These are phyloP conservation scores for Limosa lapponica DNA, from an alignment of 2,797 vertebrate species.

Conservation along the genomic window DNA sequence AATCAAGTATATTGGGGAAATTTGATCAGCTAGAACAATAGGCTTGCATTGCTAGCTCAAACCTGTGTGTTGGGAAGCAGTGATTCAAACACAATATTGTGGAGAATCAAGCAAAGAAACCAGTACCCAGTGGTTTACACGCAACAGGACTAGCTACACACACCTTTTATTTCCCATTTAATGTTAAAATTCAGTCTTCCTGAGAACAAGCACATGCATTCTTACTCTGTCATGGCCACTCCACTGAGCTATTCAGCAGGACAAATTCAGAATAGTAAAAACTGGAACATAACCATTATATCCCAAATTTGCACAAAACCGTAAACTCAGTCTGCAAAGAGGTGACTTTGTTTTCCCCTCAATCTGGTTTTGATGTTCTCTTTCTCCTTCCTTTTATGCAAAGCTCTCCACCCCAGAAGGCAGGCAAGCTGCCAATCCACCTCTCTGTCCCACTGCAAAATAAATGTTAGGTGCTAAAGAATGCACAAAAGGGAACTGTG, in stretches of 20 bases:
- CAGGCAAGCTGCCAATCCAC: conserved; percentile 55
- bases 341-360: conserved; percentile 33
- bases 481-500: conserved; percentile 13
- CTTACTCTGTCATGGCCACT: not conserved
- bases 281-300: conserved; percentile 12
- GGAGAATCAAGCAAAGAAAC: not conserved
- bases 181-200: not conserved
- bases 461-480: conserved; percentile 45
- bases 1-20: conserved; percentile 1
- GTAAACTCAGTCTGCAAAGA: not conserved
- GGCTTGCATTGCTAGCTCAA: not conserved
- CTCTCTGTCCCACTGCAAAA: conserved; percentile 54
- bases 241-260: not conserved
- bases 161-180: not conserved
- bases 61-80: not conserved
- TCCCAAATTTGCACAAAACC: not conserved
- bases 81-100: not conserved
- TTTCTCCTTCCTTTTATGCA: conserved; percentile 32
- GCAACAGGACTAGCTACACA: not conserved
- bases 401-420: conserved; percentile 50
- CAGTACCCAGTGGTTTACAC: not conserved
- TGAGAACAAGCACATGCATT: not conserved
- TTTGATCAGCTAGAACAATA: not conserved
- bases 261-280: not conserved
- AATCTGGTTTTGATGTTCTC: conserved; percentile 64